These are phyloP conservation scores for Ifrita kowaldi DNA, from an alignment of 2,113 vertebrate genomes.

Conservation along the genomic window DNA sequence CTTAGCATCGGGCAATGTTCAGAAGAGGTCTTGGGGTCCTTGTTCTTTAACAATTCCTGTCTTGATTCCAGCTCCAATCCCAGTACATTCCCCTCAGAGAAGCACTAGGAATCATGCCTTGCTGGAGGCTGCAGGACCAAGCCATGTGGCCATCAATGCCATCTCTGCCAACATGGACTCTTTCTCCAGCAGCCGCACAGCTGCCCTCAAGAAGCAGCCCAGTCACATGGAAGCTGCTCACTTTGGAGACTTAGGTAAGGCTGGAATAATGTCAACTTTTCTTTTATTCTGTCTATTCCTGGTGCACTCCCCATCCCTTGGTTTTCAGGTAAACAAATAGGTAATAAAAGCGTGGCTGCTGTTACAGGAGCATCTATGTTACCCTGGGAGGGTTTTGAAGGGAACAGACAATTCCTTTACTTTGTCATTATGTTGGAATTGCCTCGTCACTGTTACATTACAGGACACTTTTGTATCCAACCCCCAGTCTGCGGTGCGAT, in stretches of 20 bases:
- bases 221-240: constrained; percentile 97
- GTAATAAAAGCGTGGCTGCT: not conserved
- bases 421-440: not conserved
- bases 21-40: not conserved
- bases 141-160: constrained; percentile 95
- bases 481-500: fast-evolving
- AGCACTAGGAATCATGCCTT: constrained; percentile 87
- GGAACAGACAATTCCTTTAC: not conserved
- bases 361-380: not conserved
- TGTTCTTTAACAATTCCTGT: not conserved
- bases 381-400: not conserved
- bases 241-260: constrained; percentile 93
- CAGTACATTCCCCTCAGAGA: constrained; percentile 83
- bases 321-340: not conserved
- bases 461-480: not conserved
- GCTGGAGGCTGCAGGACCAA: constrained; percentile 93
- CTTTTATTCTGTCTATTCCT: fast-evolving
- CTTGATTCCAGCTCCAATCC: constrained; percentile 60
- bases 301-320: not conserved
- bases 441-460: not conserved
- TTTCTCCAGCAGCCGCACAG: constrained; percentile 91
- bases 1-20: not conserved
- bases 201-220: constrained; percentile 95
- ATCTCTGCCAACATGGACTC: constrained; percentile 99
- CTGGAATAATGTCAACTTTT: fast-evolving